Evolutionary conservation across 2,797 vertebrate genomes (phyloP), one percentile per base, ranked within the genome.

Genomic region (Malacoctenus gilli): DNA sequence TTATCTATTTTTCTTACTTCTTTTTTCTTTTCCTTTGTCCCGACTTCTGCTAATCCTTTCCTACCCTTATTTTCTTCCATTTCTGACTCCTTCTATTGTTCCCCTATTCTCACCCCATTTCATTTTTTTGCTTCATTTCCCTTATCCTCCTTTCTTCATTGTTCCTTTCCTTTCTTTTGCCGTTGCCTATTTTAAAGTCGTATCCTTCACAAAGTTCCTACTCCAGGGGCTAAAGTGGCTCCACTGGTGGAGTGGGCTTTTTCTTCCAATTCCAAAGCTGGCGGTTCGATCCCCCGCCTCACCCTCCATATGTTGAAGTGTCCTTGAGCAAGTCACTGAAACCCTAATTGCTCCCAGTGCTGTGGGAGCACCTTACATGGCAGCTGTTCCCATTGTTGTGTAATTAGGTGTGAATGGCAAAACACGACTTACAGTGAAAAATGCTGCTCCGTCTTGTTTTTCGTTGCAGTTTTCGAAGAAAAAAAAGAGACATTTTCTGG

Each of bases 161-260:
- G 5, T 40, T 42, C 6, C 10, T 13, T 31, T 13, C 7, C 37
- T 18, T 14, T 44, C 20, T 37, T 22, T 19, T 11, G 21, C n/a
- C n/a, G 38, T 40, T 28, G 21, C 25, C 37, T 25, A 6, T 21
- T 18, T 15, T 59, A 19, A 19, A 14, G 18, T 70, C 25, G 28
- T 39, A 15, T 43, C 47, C 22, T 8, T 31, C 8, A 2, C 12
- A 8, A 57, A 32, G 23, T 51, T 40, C 49, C 35, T 20, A 11
- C 15, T 52, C 36, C n/a, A 41, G 46, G 21, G 41, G 30, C 48
- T 38, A 30, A 18, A 31, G n/a, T n/a, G n/a, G n/a, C n/a, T n/a
- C n/a, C n/a, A n/a, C n/a, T n/a, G n/a, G n/a, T n/a, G n/a, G n/a
- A n/a, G n/a, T n/a, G n/a, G n/a, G n/a, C n/a, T n/a, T n/a, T n/a